Evolutionary conservation across 2,888 invertebrate species (phyloP), one percentile per base, ranked within the genome.

Genomic region (Ceraclea dissimilis): DNA sequence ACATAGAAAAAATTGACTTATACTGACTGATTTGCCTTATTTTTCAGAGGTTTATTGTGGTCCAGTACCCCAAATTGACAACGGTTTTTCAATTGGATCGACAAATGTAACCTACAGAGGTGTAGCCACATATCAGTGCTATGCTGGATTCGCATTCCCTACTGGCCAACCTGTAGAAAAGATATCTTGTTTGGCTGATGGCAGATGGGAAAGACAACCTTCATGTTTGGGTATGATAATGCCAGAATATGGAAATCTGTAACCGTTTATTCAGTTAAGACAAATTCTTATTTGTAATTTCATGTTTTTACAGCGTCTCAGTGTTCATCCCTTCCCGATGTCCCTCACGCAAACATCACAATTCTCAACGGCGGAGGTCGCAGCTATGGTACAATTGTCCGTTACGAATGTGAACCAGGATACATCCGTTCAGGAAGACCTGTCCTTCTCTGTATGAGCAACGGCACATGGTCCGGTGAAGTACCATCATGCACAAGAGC

Each of bases 21-120:
- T n/a, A n/a, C n/a, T n/a, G n/a, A n/a, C n/a, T n/a, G n/a, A n/a
- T n/a, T 26, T 26, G 13, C 26, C 26, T 47, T 48, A 39, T 20
- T 57, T 65, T 65, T 26, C 76, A 85, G 86, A 85, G 81, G 93
- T 93, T 19, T 97, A 96, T 70, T 97, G 97, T 71, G 95, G 95
- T 54, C 95, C 96, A 20, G 96, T 97, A 49, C 96, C 96, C 54
- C 97, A 97, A 80, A 97, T 97, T 62, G 93, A 94, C 68, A 97
- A 96, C 70, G 96, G 96, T 49, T 96, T 95, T 73, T 95, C 95
- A 2, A 93, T 93, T 69, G 93, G 92, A 49, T 93, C 96, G 0
- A 89, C 93, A 2, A 96, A 96, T 71, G 96, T 97, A 6, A 96
- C 95, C 1, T 97, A 92, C 68, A 83, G 86, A 60, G 96, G 95